These are phyloP conservation scores for Priocnemis perturbator DNA, from an alignment of 2,888 invertebrate species.

Conservation along the genomic window DNA sequence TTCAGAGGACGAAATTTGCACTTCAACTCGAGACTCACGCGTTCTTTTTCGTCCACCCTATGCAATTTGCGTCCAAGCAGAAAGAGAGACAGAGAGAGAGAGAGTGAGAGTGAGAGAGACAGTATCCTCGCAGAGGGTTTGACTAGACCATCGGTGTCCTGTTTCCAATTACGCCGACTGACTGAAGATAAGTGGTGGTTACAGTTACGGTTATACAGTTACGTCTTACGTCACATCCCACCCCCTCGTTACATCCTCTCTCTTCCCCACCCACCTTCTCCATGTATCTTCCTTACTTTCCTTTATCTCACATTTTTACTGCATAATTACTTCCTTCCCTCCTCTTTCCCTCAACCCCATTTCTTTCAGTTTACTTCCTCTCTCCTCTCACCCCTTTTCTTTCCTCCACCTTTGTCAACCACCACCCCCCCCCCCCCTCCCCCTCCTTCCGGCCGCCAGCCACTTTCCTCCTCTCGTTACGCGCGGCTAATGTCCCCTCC, in stretches of 20 bases:
- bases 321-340: neutral
- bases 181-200: constrained; percentile 64
- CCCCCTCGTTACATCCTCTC: neutral
- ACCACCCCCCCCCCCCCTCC: constrained; percentile 3
- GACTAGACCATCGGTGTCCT: constrained; percentile 44
- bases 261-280: neutral
- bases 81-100: neutral
- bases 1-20: no score
- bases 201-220: constrained; percentile 63
- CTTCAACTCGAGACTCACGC: no score
- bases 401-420: neutral
- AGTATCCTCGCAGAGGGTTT: constrained; percentile 14
- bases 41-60: no score
- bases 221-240: constrained; percentile 54
- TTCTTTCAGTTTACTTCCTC: neutral
- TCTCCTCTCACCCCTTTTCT: neutral
- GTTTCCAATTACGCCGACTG: constrained; percentile 63
- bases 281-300: neutral
- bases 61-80: constrained; percentile 4
- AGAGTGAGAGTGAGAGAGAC: no score
- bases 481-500: constrained; percentile 53
- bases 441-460: constrained; percentile 6
- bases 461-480: constrained; percentile 1
- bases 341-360: neutral
- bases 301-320: neutral